phyloP scores from a whole-genome alignment of 2,797 vertebrate genomes.

The Prunella strophiata region DNA sequence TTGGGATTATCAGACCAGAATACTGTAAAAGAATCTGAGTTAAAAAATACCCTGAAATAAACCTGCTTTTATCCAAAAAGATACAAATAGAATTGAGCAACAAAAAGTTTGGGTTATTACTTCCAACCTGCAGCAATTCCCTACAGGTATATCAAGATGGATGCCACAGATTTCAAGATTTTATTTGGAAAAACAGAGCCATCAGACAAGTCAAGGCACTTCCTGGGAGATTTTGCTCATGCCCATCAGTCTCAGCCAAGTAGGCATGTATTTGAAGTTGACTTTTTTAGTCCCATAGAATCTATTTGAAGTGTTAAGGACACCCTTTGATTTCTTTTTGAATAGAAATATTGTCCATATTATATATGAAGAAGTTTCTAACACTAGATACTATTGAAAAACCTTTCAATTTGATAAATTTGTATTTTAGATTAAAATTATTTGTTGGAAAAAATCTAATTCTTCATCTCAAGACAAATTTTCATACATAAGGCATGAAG shows the following conservation, averaged over 20 bases:
- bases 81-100: background rate
- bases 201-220: background rate
- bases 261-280: background rate
- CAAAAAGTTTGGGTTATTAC: background rate
- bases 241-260: background rate
- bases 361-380: background rate
- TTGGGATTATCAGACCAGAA: background rate
- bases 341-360: background rate
- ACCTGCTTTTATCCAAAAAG: background rate
- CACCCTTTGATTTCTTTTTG: background rate
- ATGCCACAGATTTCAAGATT: background rate
- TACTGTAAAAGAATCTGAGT: background rate
- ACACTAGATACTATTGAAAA: background rate
- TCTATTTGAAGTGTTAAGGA: background rate
- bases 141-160: background rate
- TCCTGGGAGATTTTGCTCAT: background rate
- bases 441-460: background rate
- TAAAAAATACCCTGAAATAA: background rate
- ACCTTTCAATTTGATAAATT: background rate
- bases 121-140: background rate
- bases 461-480: background rate
- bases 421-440: background rate
- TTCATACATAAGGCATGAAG: background rate
- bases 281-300: background rate
- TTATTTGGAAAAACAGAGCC: background rate